These are phyloP conservation scores for Todiramphus saurophagus DNA, from an alignment of 2,113 vertebrate genomes.

Conservation along the genomic window DNA sequence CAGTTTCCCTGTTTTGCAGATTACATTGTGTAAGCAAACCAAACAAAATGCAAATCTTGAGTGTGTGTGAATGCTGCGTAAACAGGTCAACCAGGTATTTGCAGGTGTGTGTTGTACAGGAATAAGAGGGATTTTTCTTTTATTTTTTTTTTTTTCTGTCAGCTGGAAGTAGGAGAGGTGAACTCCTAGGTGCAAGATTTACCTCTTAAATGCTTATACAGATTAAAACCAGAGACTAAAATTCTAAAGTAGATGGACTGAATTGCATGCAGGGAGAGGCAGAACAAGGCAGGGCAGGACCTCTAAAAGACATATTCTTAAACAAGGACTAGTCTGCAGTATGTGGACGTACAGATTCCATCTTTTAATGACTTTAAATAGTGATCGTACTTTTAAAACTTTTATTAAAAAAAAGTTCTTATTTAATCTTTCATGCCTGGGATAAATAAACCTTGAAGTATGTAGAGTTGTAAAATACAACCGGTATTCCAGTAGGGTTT, in stretches of 20 bases:
- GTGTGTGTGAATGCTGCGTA: neutral
- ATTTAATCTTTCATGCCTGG: neutral
- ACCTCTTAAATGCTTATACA: neutral
- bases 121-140: neutral
- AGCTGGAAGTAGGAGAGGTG: neutral
- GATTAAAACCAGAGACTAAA: neutral
- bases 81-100: neutral
- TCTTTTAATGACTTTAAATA: neutral
- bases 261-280: neutral
- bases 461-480: neutral
- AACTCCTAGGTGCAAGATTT: neutral
- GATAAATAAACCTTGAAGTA: neutral
- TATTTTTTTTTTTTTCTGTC: neutral
- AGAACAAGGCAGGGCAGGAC: neutral
- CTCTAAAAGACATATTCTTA: neutral
- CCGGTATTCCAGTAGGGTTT: neutral
- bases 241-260: neutral
- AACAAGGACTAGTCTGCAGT: neutral
- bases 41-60: neutral
- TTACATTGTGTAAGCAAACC: neutral
- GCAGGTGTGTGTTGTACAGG: neutral
- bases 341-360: neutral
- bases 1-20: neutral
- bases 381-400: neutral
- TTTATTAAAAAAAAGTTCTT: neutral